Evolutionary conservation across 2,888 invertebrate genomes (phyloP), one percentile per base, ranked within the genome.

Genomic region (Lepidocyrtoides sp.): DNA sequence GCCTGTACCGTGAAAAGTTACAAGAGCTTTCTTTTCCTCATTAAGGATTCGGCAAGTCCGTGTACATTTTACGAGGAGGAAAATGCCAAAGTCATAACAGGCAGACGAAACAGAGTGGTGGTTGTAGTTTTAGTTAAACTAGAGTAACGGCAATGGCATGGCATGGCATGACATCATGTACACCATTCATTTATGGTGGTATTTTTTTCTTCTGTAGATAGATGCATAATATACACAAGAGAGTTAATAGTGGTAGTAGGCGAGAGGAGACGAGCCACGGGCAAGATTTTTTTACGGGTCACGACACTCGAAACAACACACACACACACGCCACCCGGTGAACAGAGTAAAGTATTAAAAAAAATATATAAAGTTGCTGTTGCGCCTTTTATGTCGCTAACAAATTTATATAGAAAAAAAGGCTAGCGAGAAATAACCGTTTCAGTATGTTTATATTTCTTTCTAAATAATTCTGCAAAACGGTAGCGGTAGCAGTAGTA

Each of bases 321-420:
- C 83, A 83, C 69, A 69, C 60, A 60, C 44, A 81, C 32, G 51
- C 86, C 86, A 84, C 84, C 84, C 86, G 60, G 75, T 63, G 82
- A 63, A 63, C 44, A 26, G 41, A 10, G 14, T 23, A 82, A 17
- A 60, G 23, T 23, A 48, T 48, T 1, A 48, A 14, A 48, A 14
- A 48, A 10, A 48, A n/a, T 3, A 60, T 20, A 4, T 60, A 29
- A 17, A 8, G 32, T 48, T 79, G 57, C 23, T 32, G 20, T 3
- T 57, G 79, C 20, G 54, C n/a, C 54, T 79, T 54, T 57, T 36
- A 32, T 72, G 72, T 23, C 44, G 41, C 12, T 72, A 44, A 23
- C 72, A 72, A 72, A 72, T 72, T 72, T 72, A 72, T 72, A 12
- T 72, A 23, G 1, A 14, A 3, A 3, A 3, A 17, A 17, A 12